phyloP scores from a whole-genome alignment of 2,113 vertebrate genomes.

The Myotis brandtii region DNA sequence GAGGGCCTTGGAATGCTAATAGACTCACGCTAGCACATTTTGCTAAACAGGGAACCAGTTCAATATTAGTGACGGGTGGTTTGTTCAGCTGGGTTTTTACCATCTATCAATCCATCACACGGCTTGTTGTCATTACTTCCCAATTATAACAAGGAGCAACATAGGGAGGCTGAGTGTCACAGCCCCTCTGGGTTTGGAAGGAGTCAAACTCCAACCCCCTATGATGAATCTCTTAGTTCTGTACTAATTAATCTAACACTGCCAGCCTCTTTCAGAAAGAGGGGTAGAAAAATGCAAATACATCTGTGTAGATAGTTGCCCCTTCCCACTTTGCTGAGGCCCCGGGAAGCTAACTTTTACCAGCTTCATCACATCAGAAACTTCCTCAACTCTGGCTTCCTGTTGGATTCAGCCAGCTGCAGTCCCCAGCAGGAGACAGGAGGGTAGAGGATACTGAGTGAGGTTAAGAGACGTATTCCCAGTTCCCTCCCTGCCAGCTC shows the following conservation, averaged over 20 bases:
- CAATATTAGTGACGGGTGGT: neutral
- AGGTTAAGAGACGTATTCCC: neutral
- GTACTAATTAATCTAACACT: neutral
- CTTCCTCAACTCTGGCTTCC: neutral
- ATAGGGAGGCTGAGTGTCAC: neutral
- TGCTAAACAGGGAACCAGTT: neutral
- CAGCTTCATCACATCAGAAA: neutral
- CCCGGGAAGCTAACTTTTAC: neutral
- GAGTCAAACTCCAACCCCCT: neutral
- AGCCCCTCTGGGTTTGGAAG: neutral
- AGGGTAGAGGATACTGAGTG: accelerated
- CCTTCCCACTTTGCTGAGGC: neutral
- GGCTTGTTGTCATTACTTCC: neutral
- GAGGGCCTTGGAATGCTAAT: neutral
- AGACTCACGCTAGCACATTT: neutral
- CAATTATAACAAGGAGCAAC: neutral
- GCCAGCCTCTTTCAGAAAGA: neutral
- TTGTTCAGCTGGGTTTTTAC: slow-evolving; percentile 1
- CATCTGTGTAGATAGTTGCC: neutral
- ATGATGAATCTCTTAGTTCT: neutral
- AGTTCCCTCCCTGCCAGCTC: neutral
- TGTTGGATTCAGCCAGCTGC: neutral
- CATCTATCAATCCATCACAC: neutral
- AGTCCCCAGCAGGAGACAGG: neutral
- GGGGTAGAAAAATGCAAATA: neutral